Percentiles rank a stretch among this genome's conserved stretches.
phyloP scores from a whole-genome alignment of 2,888 invertebrate genomes.

The Ophioninae sp. region DNA sequence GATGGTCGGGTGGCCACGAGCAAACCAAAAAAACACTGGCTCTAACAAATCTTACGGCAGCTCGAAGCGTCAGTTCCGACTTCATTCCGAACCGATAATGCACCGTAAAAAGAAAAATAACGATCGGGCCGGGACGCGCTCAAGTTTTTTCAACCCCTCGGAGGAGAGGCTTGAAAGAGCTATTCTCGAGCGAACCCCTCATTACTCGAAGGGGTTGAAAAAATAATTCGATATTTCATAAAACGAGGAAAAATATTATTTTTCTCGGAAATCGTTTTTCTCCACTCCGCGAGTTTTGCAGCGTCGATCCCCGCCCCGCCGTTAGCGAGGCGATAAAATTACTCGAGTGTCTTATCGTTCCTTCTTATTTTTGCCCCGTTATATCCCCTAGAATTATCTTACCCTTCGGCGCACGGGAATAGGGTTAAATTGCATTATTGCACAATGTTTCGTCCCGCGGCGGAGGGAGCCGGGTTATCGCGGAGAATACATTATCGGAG shows the following conservation, averaged over 20 bases:
- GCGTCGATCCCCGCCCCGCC: neutral
- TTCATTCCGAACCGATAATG: conserved; percentile 33
- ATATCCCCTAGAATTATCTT: conserved; percentile 29
- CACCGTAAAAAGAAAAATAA: neutral
- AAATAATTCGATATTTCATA: conserved; percentile 1
- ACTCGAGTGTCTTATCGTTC: conserved; percentile 1
- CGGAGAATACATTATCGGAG: conserved; percentile 32
- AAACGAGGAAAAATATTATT: neutral
- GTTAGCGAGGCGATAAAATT: conserved; percentile 13
- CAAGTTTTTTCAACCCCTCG: neutral
- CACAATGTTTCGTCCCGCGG: conserved; percentile 19
- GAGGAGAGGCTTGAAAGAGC: neutral
- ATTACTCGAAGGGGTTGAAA: neutral
- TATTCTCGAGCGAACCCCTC: neutral
- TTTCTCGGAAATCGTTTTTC: conserved; percentile 6
- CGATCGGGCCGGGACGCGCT: too few relatives aligned
- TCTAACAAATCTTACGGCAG: conserved; percentile 55
- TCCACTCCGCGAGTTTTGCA: neutral
- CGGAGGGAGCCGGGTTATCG: conserved; percentile 36
- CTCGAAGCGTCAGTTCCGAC: conserved; percentile 47
- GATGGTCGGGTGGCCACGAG: conserved; percentile 67
- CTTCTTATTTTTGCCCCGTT: conserved; percentile 2
- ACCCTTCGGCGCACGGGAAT: neutral
- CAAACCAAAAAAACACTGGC: conserved; percentile 58
- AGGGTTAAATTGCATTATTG: conserved; percentile 19